Evolutionary conservation across 2,888 invertebrate genomes (phyloP).

Genomic region (Panzeria rudis): DNA sequence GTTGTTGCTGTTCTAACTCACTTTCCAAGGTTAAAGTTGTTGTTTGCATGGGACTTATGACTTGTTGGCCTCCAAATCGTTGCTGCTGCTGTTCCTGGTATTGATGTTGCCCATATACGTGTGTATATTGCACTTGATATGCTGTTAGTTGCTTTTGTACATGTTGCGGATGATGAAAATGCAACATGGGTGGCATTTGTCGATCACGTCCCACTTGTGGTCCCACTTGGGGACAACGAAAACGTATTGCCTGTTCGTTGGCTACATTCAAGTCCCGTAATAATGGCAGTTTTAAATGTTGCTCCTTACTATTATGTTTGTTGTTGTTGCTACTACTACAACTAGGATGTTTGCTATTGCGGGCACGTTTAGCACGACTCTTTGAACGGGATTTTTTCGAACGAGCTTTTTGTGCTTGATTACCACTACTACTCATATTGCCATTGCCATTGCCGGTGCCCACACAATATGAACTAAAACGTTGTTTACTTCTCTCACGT

Average conservation of each 20-base stretch:
- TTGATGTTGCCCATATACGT: slow-evolving; percentile 37
- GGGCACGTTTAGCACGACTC: slow-evolving; percentile 67
- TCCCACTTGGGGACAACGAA: slow-evolving; percentile 82
- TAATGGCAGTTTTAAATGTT: slow-evolving; percentile 66
- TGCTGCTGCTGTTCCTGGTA: slow-evolving; percentile 24
- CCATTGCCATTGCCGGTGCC: slow-evolving; percentile 73
- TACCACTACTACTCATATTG: slow-evolving; percentile 26
- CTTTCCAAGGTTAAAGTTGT: slow-evolving; percentile 68
- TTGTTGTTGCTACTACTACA: slow-evolving; percentile 44
- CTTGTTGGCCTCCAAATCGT: slow-evolving; percentile 43
- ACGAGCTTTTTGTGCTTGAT: slow-evolving; percentile 70
- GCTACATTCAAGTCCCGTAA: slow-evolving; percentile 78
- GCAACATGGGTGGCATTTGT: slow-evolving; percentile 78
- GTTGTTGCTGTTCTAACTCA: slow-evolving; percentile 58
- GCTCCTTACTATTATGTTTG: slow-evolving; percentile 49
- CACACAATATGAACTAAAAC: slow-evolving; percentile 40
- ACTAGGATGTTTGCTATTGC: slow-evolving; percentile 66
- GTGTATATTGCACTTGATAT: slow-evolving; percentile 72
- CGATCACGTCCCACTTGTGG: slow-evolving; percentile 79
- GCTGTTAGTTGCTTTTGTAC: slow-evolving; percentile 73
- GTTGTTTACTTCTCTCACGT: slow-evolving; percentile 62
- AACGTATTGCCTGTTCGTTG: slow-evolving; percentile 81
- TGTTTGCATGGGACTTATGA: slow-evolving; percentile 61
- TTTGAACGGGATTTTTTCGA: slow-evolving; percentile 62
- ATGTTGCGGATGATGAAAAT: slow-evolving; percentile 81